Base-by-base conservation (phyloP, 2,797 vertebrate genomes). In the Tragopan temminckii region DNA sequence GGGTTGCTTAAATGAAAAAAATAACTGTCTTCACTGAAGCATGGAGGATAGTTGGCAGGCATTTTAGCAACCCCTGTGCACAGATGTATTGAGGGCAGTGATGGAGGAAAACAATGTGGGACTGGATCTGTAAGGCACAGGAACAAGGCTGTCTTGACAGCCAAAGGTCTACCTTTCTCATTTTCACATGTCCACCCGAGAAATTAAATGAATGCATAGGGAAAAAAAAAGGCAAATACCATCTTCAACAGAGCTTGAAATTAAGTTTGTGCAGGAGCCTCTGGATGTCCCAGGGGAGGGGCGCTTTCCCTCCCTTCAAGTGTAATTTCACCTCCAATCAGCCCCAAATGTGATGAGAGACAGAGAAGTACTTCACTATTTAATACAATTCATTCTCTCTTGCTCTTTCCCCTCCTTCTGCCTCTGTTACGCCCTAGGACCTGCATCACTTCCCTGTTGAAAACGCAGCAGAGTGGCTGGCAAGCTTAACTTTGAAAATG, bases 181-280 rank as follows among this genome's bases (percentile, higher is more conserved):
- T 95, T 96, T 95, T 90, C 91, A 93, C 40, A 38, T 0, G 6
- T 40, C 87, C 76, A 90, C 78, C 80, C 69, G 69, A 91, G 87
- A 96, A 96, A 96, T 93, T 95, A 96, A 92, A 95, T 29, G 75
- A 89, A 85, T 69, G 88, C 83, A 58, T 88, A 45, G 17, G 61
- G 46, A 61, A 62, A 29, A 74, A 67, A 50, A 50, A 80, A 82
- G 46, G 58, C 77, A 93, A 95, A 90, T 71, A 58, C 76, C 33
- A 21, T 95, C 93, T 95, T 93, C 95, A 97, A 40, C 79, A 63
- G 93, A 97, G 94, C 96, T 96, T 97, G 96, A 97, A 97, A 97
- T 97, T 97, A 97, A 93, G 87, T 93, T 96, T 95, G 74, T 86
- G 79, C 0, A 0, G 90, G 78, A 92, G 85, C 93, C 72, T 90